Conservation (phyloP, 37 sponge, comb jelly and placozoan species). For the Dysidea cf. avara region DNA sequence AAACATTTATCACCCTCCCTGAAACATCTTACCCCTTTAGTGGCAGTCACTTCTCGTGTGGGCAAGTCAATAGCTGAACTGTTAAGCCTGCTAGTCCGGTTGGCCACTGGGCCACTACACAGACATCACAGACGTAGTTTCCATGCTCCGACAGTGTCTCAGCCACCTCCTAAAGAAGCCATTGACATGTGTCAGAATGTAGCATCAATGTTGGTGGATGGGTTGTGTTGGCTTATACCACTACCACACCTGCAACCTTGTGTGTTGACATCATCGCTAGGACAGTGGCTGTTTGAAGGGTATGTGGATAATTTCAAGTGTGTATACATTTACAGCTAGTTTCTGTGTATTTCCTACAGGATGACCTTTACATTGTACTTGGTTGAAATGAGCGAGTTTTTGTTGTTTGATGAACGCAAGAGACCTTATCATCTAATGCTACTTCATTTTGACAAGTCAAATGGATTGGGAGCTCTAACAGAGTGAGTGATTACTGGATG, state of each 20-base stretch:
- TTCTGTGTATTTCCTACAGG: conserved; percentile 19
- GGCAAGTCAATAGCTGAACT: conserved; percentile 75
- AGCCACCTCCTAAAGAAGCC: conserved; percentile 42
- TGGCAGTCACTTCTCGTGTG: conserved; percentile 65
- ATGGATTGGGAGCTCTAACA: conserved; percentile 66
- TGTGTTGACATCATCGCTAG: conserved; percentile 24
- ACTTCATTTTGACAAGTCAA: conserved; percentile 70
- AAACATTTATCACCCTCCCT: conserved; percentile 26
- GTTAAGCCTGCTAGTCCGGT: conserved; percentile 64
- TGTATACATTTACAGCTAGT: background rate
- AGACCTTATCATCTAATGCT: conserved; percentile 89
- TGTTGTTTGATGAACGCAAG: conserved; percentile 93
- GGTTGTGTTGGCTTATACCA: conserved; percentile 59
- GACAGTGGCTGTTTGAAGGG: conserved; percentile 67
- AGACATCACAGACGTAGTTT: conserved; percentile 25
- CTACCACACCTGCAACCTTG: conserved; percentile 11
- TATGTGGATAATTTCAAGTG: background rate
- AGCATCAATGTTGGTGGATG: conserved; percentile 52
- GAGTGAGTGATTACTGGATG: conserved; percentile 29
- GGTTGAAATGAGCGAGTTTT: conserved; percentile 70
- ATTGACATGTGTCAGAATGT: conserved; percentile 46
- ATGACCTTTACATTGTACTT: conserved; percentile 83
- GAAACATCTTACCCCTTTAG: conserved; percentile 54
- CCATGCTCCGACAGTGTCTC: conserved; percentile 6
- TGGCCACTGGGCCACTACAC: conserved; percentile 55